These are phyloP conservation scores for Syrrhaptes paradoxus DNA, from an alignment of 2,113 vertebrate species.

Conservation along the genomic window DNA sequence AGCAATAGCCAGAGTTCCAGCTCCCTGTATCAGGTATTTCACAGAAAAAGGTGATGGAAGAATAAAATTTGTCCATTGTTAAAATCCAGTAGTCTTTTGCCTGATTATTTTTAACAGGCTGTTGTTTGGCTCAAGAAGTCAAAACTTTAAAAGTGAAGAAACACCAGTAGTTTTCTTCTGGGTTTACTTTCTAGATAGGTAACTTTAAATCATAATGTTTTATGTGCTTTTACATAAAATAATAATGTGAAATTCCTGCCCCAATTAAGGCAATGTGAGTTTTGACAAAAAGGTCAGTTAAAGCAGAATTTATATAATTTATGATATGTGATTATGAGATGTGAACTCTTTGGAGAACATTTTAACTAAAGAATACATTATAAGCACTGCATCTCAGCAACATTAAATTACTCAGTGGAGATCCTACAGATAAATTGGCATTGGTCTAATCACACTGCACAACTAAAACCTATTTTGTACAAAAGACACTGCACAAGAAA, in stretches of 20 bases:
- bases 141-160: neutral
- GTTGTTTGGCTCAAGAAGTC: neutral
- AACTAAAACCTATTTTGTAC: neutral
- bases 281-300: neutral
- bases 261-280: neutral
- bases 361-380: neutral
- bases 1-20: neutral
- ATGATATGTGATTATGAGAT: neutral
- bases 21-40: neutral
- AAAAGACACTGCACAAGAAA: neutral
- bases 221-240: neutral
- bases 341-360: neutral
- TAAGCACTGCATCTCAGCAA: neutral
- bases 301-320: neutral
- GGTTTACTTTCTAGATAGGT: neutral
- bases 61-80: accelerated
- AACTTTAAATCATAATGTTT: neutral
- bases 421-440: neutral
- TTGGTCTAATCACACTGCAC: neutral
- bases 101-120: neutral
- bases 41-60: neutral
- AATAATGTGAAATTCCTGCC: neutral
- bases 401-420: neutral
- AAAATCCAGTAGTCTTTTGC: neutral
- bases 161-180: neutral